Conservation (phyloP, 1,140 invertebrate genomes). For the Drosophila leontia region DNA sequence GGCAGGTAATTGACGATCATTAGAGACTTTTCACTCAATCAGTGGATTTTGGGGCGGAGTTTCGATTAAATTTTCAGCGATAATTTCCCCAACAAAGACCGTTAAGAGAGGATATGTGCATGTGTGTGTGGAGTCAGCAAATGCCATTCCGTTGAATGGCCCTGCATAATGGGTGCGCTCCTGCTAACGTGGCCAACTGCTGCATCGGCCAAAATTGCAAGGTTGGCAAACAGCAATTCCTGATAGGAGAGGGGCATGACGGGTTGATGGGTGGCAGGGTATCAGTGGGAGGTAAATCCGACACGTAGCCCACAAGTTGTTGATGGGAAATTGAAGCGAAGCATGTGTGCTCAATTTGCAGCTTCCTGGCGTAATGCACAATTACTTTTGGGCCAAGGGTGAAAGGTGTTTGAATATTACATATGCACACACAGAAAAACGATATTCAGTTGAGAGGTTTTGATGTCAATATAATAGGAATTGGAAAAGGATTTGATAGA, state of each 20-base stretch:
- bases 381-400: slow-evolving; percentile 35
- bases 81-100: slow-evolving; percentile 34
- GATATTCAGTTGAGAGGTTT: not conserved
- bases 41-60: slow-evolving; percentile 48
- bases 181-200: slow-evolving; percentile 46
- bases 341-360: slow-evolving; percentile 53
- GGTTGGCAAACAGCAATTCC: slow-evolving; percentile 43
- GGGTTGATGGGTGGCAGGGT: not conserved
- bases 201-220: slow-evolving; percentile 52
- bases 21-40: slow-evolving; percentile 57
- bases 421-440: slow-evolving; percentile 21
- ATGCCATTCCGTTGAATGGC: slow-evolving; percentile 50
- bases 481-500: not conserved
- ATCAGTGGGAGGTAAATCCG: slow-evolving; percentile 5
- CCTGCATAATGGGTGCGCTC: slow-evolving; percentile 48
- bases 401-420: slow-evolving; percentile 40
- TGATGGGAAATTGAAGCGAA: slow-evolving; percentile 57
- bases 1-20: slow-evolving; percentile 61
- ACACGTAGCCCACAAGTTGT: slow-evolving; percentile 42
- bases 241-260: not conserved
- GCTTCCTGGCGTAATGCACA: slow-evolving; percentile 45
- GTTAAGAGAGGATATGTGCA: not conserved
- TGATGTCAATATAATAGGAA: slow-evolving; percentile 9
- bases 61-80: slow-evolving; percentile 50
- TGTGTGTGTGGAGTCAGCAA: slow-evolving; percentile 19